A percentile compares a stretch with the other conserved stretches of the same genome.
phyloP scores from a whole-genome alignment of 2,113 vertebrate genomes.

The Poicephalus gulielmi region DNA sequence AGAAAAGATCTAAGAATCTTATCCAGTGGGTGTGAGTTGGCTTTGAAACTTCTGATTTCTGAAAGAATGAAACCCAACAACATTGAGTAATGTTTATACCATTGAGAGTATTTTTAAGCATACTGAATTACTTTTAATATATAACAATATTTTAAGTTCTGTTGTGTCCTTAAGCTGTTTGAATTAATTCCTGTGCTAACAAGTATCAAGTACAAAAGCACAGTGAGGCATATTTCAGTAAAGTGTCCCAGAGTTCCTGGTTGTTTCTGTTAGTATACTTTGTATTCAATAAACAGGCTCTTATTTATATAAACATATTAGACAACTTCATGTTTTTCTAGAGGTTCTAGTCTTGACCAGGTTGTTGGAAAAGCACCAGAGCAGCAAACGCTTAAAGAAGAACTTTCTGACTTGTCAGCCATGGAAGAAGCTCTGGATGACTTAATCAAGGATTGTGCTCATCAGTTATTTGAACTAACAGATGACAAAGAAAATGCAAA shows the following conservation, averaged over 20 bases:
- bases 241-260: background rate
- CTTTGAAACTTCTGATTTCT: background rate
- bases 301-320: background rate
- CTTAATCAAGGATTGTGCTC: constrained; percentile 87
- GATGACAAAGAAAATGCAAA: constrained; percentile 81
- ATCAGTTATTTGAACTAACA: constrained; percentile 86
- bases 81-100: background rate
- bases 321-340: constrained; percentile 46
- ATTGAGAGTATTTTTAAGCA: background rate
- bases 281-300: background rate
- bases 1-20: constrained; percentile 82
- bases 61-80: background rate
- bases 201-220: background rate
- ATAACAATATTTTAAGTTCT: background rate
- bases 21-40: constrained; percentile 91
- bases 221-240: background rate
- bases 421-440: constrained; percentile 90
- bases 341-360: constrained; percentile 74
- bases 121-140: background rate
- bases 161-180: background rate
- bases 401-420: constrained; percentile 81
- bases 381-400: constrained; percentile 73
- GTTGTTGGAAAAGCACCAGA: constrained; percentile 48
- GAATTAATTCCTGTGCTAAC: background rate
- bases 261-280: background rate